Percentiles rank a stretch among this genome's conserved stretches.
These are phyloP conservation scores for Epizoanthus scotinus DNA, from an alignment of 92 coral and sea anemone genomes.

Conservation along the genomic window DNA sequence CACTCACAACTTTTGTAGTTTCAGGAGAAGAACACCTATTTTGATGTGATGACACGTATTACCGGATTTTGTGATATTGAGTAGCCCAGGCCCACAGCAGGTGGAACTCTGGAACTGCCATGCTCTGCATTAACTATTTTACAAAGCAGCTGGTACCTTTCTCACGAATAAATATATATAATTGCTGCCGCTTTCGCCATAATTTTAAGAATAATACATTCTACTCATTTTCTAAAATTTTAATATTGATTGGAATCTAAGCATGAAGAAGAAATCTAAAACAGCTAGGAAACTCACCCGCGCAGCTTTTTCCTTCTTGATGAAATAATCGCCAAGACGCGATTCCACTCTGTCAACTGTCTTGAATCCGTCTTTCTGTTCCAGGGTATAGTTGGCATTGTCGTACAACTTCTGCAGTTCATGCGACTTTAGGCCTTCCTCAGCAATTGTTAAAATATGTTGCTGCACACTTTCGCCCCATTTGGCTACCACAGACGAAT, in stretches of 20 bases:
- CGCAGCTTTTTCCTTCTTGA: conserved; percentile 92
- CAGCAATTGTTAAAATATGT: conserved; percentile 78
- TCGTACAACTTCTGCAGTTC: conserved; percentile 93
- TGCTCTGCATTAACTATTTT: too few species aligned
- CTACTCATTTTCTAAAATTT: background rate
- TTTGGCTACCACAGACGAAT: conserved; percentile 55
- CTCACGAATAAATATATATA: too few species aligned
- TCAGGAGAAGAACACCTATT: too few species aligned
- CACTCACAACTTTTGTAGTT: too few species aligned
- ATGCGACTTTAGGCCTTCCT: conserved; percentile 85
- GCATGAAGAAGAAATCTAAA: background rate
- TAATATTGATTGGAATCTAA: background rate
- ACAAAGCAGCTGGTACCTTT: too few species aligned
- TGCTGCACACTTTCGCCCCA: conserved; percentile 89
- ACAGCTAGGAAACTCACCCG: too few species aligned
- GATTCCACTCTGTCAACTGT: conserved; percentile 88
- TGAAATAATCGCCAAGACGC: conserved; percentile 89
- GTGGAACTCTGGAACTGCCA: too few species aligned
- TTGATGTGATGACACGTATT: too few species aligned
- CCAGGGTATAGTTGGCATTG: conserved; percentile 82
- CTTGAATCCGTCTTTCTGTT: conserved; percentile 78
- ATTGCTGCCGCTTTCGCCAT: too few species aligned
- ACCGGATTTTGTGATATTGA: too few species aligned
- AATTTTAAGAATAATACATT: background rate
- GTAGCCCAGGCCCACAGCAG: too few species aligned